Conservation (phyloP, 2,888 invertebrate genomes). For the Hyppa rectilinea region DNA sequence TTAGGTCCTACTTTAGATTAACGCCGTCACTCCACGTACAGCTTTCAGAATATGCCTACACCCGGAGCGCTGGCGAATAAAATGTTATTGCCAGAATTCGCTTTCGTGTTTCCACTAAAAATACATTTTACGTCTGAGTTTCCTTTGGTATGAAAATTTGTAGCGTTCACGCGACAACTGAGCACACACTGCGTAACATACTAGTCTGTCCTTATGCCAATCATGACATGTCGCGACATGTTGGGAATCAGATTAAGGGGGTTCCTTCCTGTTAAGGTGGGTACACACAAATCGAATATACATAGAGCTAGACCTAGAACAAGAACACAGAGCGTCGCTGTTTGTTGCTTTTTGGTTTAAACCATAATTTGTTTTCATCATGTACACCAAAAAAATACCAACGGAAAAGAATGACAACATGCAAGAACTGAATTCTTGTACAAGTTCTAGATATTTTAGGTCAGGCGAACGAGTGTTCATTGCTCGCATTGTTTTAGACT, state of each 20-base stretch:
- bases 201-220: conserved; percentile 55
- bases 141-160: conserved; percentile 74
- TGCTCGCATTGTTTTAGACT: too few species aligned
- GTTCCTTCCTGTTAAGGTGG: conserved; percentile 64
- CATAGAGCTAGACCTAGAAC: too few species aligned
- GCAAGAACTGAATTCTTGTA: too few species aligned
- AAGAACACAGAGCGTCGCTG: too few species aligned
- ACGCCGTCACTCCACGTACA: conserved; percentile 56
- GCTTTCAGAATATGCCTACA: conserved; percentile 61
- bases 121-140: conserved; percentile 71
- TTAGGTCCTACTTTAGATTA: conserved; percentile 59
- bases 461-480: too few species aligned
- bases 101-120: conserved; percentile 69
- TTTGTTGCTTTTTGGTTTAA: too few species aligned
- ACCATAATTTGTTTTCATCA: too few species aligned
- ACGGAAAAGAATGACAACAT: too few species aligned
- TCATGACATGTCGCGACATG: conserved; percentile 57
- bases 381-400: too few species aligned
- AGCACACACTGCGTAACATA: conserved; percentile 45
- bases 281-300: too few species aligned
- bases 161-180: conserved; percentile 63
- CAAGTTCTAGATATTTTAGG: too few species aligned
- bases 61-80: conserved; percentile 69
- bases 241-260: conserved; percentile 62
- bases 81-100: conserved; percentile 74